Evolutionary conservation across 2,113 vertebrate species (phyloP).

Genomic region (Clarias batrachus): DNA sequence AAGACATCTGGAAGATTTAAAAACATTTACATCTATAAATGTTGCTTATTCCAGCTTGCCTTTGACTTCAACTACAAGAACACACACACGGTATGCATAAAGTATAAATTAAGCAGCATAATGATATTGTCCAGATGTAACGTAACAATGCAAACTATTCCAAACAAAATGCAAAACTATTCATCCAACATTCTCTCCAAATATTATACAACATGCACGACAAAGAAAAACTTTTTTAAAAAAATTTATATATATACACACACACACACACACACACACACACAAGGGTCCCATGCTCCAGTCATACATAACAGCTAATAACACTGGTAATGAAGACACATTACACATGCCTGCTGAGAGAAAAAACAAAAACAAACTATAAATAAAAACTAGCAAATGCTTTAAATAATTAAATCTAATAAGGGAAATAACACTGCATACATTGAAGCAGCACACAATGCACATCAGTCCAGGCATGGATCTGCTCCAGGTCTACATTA

Average conservation of each 20-base stretch:
- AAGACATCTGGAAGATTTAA: not conserved
- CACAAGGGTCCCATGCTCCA: not conserved
- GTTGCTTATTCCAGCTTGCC: not conserved
- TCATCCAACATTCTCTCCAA: not conserved
- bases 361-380: not conserved
- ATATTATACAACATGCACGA: not conserved
- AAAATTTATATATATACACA: no score
- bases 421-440: not conserved
- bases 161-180: not conserved
- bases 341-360: not conserved
- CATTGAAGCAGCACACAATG: not conserved
- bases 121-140: not conserved
- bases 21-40: not conserved
- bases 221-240: not conserved
- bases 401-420: not conserved
- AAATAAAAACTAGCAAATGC: not conserved
- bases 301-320: not conserved
- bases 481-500: not conserved
- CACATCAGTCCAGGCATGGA: not conserved
- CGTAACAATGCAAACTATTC: not conserved
- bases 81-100: no score
- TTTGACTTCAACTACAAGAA: not conserved
- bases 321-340: not conserved
- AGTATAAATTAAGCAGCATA: not conserved
- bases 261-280: not conserved